Percentiles rank a stretch among this genome's conserved stretches.
phyloP scores from a whole-genome alignment of 2,113 vertebrate genomes.

The Rhabdornis inornatus region DNA sequence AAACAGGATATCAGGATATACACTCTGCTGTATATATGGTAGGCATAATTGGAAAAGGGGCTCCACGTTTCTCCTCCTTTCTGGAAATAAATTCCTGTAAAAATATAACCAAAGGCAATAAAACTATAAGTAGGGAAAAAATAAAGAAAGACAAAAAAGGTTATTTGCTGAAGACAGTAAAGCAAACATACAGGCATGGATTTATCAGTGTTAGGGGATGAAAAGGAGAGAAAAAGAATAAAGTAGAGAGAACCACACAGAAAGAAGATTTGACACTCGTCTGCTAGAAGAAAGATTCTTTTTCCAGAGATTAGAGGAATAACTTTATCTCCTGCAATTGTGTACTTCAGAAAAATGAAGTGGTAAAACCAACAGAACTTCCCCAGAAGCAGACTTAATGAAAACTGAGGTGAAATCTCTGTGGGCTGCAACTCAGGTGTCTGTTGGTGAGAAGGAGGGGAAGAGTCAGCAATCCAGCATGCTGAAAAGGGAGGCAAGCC shows the following conservation, averaged over 20 bases:
- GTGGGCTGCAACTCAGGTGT: not conserved
- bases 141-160: not conserved
- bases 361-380: not conserved
- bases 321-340: not conserved
- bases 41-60: not conserved
- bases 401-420: not conserved
- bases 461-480: not conserved
- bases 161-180: not conserved
- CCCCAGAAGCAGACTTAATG: not conserved
- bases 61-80: not conserved
- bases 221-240: not conserved
- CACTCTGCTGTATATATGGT: not conserved
- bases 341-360: not conserved
- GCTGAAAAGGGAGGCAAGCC: not conserved
- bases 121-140: not conserved
- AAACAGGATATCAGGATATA: not conserved
- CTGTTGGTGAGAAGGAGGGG: not conserved
- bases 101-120: not conserved
- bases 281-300: not conserved
- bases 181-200: not conserved
- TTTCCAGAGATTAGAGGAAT: not conserved
- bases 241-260: not conserved
- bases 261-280: not conserved
- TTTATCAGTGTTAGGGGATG: not conserved
- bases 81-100: not conserved